Conservation (phyloP, 2,797 vertebrate genomes). For the Myripristis jacobus region DNA sequence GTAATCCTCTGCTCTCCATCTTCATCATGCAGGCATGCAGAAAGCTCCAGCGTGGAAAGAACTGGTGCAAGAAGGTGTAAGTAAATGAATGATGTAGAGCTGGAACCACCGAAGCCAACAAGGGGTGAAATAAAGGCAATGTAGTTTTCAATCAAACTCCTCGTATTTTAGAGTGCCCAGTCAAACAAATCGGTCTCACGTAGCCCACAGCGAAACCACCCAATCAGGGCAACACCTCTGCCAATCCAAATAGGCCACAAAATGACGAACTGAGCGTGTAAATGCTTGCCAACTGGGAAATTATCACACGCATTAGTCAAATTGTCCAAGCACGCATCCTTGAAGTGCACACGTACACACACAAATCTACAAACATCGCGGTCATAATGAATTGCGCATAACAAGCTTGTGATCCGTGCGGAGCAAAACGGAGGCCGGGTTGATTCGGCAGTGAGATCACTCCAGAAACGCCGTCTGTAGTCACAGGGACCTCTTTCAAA, state of each 20-base stretch:
- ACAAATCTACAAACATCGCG: conserved; percentile 11
- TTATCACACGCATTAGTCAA: conserved; percentile 69
- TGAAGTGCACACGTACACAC: conserved; percentile 60
- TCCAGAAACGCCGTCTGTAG: conserved; percentile 46
- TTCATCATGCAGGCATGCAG: conserved; percentile 24
- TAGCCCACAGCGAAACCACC: conserved; percentile 69
- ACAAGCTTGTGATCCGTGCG: conserved; percentile 25
- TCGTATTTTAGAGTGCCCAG: conserved; percentile 68
- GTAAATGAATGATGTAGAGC: conserved; percentile 59
- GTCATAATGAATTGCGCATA: conserved; percentile 45
- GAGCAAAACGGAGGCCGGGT: conserved; percentile 30
- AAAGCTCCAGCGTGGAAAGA: conserved; percentile 40
- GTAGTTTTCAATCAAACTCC: conserved; percentile 72
- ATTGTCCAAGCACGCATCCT: conserved; percentile 45
- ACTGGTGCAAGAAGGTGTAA: conserved; percentile 33
- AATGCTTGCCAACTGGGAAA: conserved; percentile 76
- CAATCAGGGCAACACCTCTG: conserved; percentile 70
- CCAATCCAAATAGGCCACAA: conserved; percentile 79
- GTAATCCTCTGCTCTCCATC: conserved; percentile 21
- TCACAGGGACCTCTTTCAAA: conserved; percentile 35
- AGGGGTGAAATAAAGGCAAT: conserved; percentile 64
- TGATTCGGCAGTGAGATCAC: conserved; percentile 36
- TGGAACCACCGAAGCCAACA: conserved; percentile 50
- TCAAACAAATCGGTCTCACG: conserved; percentile 80
- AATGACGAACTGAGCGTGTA: conserved; percentile 68